Conservation (phyloP, 2,797 vertebrate species). For the Brotula barbata region DNA sequence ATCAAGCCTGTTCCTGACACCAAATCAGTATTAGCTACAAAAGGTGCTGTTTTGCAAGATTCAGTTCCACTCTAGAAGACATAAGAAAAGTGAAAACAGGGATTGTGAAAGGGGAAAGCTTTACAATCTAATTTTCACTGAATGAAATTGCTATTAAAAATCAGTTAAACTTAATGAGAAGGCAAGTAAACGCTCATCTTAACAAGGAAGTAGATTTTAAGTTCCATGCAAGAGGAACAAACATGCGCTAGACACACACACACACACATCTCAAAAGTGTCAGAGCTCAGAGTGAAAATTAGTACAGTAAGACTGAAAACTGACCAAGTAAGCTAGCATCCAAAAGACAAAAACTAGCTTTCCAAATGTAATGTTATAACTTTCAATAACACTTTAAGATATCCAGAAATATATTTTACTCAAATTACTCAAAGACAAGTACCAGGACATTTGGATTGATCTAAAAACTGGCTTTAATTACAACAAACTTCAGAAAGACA, state of each 20-base stretch:
- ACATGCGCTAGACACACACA: conserved; percentile 83
- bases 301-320: conserved; percentile 85
- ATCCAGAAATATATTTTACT: conserved; percentile 37
- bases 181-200: conserved; percentile 57
- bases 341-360: conserved; percentile 35
- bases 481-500: conserved; percentile 13
- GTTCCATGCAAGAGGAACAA: conserved; percentile 89
- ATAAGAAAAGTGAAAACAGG: conserved; percentile 58
- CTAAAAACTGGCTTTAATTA: conserved; percentile 20
- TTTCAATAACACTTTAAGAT: conserved; percentile 38
- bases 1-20: conserved; percentile 31
- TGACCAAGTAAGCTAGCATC: conserved; percentile 72
- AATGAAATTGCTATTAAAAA: conserved; percentile 59
- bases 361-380: conserved; percentile 59
- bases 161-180: conserved; percentile 43
- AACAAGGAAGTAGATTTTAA: conserved; percentile 64
- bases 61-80: conserved; percentile 68
- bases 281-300: conserved; percentile 82
- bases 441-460: conserved; percentile 12
- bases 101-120: conserved; percentile 67
- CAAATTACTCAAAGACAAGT: conserved; percentile 35
- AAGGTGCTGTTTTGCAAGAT: conserved; percentile 80
- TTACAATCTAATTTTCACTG: conserved; percentile 56
- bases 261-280: conserved; percentile 65
- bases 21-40: conserved; percentile 38